Base-by-base conservation (phyloP, 2,888 invertebrate genomes). In the Trachelus troglodyta region DNA sequence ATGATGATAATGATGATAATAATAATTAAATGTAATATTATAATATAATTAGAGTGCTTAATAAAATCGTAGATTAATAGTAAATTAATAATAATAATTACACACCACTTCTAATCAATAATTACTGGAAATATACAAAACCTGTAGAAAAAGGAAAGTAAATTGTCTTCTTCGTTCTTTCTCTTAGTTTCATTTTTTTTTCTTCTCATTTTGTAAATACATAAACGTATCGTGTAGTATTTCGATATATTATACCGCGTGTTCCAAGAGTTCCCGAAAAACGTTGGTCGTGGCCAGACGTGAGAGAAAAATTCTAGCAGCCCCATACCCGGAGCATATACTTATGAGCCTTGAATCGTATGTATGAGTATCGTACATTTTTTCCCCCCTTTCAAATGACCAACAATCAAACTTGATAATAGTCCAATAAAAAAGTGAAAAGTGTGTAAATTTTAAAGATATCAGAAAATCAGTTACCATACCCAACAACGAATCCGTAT, bases 101-200 rank as follows among this genome's bases (percentile, higher is more conserved):
- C 83, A 86, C 85, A 79, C 83, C 82, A 80, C 79, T 83, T 82
- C 81, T 82, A 84, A 78, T 79, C 80, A 81, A 81, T 82, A 81
- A 85, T 84, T 81, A 84, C 76, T 84, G 83, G 84, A 84, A 84
- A 86, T 86, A 87, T 87, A 88, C 85, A 88, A 88, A 88, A 87
- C 84, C 85, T 83, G 86, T 87, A 88, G 87, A 87, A 88, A 88
- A 88, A 86, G 84, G 84, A 87, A 88, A 87, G 81, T 82, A 85
- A 87, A 81, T 82, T 80, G 81, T 81, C 79, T 83, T 77, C 78
- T 76, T 37, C 34, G 23, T 37, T 76, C 34, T 31, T 76, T 31
- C 40, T 79, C 75, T 69, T 79, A 40, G 30, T 75, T 30, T 30
- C 37, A n/a, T 78, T 76, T 77, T 75, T 79, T 79, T 80, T 80